A percentile compares a stretch with the other conserved stretches of the same genome.
Conservation (phyloP, 1,140 invertebrate genomes). For the Anagrus nilaparvatae region DNA sequence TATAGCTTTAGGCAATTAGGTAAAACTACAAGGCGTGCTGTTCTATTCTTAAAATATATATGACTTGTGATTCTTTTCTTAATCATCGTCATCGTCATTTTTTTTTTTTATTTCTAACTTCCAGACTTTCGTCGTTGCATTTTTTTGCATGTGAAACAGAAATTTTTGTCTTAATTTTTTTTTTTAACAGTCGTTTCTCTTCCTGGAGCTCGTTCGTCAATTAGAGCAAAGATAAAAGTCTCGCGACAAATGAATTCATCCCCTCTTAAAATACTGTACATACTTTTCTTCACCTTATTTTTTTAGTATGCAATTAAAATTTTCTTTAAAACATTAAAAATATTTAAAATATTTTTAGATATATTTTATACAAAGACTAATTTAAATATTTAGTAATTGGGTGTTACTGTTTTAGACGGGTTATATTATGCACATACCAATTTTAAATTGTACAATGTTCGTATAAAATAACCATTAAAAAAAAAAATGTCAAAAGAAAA, state of each 20-base stretch:
- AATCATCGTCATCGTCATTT: conserved; percentile 12
- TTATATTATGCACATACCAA: too few species aligned
- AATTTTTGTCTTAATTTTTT: not conserved
- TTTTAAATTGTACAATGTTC: too few species aligned
- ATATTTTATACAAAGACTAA: not conserved
- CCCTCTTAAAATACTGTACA: not conserved
- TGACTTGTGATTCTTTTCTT: too few species aligned
- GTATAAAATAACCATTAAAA: too few species aligned
- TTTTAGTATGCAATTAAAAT: too few species aligned
- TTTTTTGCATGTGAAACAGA: too few species aligned
- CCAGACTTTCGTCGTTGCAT: conserved; percentile 15
- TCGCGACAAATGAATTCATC: conserved; percentile 29
- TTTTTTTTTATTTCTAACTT: conserved; percentile 21
- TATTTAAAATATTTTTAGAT: too few species aligned
- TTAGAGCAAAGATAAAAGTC: conserved; percentile 22
- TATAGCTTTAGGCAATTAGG: conserved; percentile 36
- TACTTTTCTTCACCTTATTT: not conserved
- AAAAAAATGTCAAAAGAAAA: too few species aligned
- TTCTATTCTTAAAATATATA: conserved; percentile 33
- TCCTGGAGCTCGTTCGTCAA: conserved; percentile 27
- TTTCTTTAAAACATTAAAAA: too few species aligned
- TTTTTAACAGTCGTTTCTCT: conserved; percentile 16
- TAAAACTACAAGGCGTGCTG: conserved; percentile 36
- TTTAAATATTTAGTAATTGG: too few species aligned
- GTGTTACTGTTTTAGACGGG: too few species aligned